These are phyloP conservation scores for Drosophila ambigua DNA, from an alignment of 1,140 invertebrate genomes.

Conservation along the genomic window DNA sequence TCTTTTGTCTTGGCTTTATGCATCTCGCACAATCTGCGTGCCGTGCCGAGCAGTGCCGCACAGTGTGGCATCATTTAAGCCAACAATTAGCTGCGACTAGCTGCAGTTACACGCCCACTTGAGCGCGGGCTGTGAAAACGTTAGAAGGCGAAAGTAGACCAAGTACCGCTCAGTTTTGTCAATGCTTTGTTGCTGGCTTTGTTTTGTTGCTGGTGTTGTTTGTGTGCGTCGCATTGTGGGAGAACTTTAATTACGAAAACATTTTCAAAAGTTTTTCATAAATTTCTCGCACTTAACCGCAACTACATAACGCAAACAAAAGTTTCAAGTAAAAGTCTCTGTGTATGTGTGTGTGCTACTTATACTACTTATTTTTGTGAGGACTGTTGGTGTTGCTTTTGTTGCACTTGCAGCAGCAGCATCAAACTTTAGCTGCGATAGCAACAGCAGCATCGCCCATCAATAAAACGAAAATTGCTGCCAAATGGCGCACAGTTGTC, in stretches of 20 bases:
- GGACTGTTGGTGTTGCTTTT: slow-evolving; percentile 2
- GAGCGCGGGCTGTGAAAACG: slow-evolving; percentile 36
- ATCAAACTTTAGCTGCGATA: slow-evolving; percentile 47
- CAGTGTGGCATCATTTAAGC: slow-evolving; percentile 36
- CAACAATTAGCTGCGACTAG: slow-evolving; percentile 46
- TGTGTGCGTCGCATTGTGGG: slow-evolving; percentile 18
- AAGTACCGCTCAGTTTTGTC: slow-evolving; percentile 48
- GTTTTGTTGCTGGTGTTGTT: slow-evolving; percentile 22
- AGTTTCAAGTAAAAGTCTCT: slow-evolving; percentile 57
- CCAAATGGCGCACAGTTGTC: slow-evolving; percentile 59
- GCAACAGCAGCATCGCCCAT: slow-evolving; percentile 47
- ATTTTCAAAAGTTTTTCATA: slow-evolving; percentile 77
- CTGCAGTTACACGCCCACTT: slow-evolving; percentile 47
- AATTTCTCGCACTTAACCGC: slow-evolving; percentile 71
- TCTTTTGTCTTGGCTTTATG: slow-evolving; percentile 21
- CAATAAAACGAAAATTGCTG: slow-evolving; percentile 76
- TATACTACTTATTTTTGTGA: slow-evolving; percentile 58
- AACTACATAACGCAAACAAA: slow-evolving; percentile 51
- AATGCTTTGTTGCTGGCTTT: slow-evolving; percentile 12
- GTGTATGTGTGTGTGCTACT: slow-evolving; percentile 56
- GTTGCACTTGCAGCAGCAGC: slow-evolving; percentile 24
- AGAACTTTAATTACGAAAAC: slow-evolving; percentile 65
- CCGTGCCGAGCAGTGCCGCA: no score
- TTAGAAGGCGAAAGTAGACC: slow-evolving; percentile 46
- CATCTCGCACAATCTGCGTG: slow-evolving; percentile 8